Base-by-base conservation (phyloP, 2,797 vertebrate species). In the Melopsittacus undulatus region DNA sequence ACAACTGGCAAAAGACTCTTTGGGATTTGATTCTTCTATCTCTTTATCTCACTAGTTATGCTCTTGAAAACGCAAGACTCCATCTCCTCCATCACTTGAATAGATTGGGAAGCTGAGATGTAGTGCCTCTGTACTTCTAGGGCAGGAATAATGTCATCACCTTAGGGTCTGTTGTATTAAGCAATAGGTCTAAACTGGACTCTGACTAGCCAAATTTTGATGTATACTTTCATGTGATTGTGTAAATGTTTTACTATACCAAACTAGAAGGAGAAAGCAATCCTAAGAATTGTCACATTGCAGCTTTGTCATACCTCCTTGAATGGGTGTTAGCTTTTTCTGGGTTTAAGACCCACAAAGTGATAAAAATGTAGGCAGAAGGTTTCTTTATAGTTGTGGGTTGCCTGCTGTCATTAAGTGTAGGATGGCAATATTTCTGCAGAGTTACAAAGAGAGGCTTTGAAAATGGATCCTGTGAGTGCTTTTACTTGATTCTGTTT, bases 401-500 rank as follows among this genome's bases (percentile, higher is more conserved):
- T 93, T 59, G 13, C 69, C n/a, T 88, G 59, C 52, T 88, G 40
- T 88, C 43, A 57, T 79, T 75, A 83, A 45, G 40, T 36, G 7
- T 67, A 11, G 36, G 45, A 61, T 72, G 43, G 36, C 63, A 73
- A 46, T 84, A 69, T 86, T 94, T 89, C 46, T 64, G 32, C 56
- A 63, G 38, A 51, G 26, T 61, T 94, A 24, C 4, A 32, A 80
- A 76, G 8, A 70, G 29, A 73, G 26, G 8, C 76, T 82, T 38
- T 87, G 67, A 70, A 89, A 77, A 48, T 29, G 38, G 78, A 24
- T 67, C 45, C 56, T 80, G 16, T 84, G 74, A 88, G 73, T 82
- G 59, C 24, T 86, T 91, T 92, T 27, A 22, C n/a, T 49, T 90
- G 24, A 48, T 93, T 94, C 94, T 89, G n/a, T 36, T 36, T 70